Percentiles rank a stretch among this genome's conserved stretches.
phyloP scores from a whole-genome alignment of 2,888 invertebrate species.

The Pyrrhosoma nymphula region DNA sequence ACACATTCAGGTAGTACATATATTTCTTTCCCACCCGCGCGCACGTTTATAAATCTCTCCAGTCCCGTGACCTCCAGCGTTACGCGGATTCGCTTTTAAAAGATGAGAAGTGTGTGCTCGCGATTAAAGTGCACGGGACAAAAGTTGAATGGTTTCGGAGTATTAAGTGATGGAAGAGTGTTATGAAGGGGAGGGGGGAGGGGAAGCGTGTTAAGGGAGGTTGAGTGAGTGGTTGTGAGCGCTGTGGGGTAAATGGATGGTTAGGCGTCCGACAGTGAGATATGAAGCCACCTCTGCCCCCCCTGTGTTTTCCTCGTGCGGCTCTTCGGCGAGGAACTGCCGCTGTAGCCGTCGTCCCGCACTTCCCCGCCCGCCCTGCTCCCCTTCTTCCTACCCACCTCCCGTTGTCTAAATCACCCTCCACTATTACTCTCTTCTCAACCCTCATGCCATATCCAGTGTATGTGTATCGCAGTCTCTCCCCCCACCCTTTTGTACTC shows the following conservation, averaged over 20 bases:
- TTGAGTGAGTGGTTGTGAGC: slow-evolving; percentile 26
- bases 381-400: neutral
- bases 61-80: neutral
- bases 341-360: neutral
- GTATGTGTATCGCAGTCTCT: slow-evolving; percentile 12
- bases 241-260: slow-evolving; percentile 25
- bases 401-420: slow-evolving; percentile 28
- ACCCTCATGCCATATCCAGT: neutral
- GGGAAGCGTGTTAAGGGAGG: slow-evolving; percentile 12
- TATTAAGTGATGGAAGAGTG: slow-evolving; percentile 22
- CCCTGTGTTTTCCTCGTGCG: neutral
- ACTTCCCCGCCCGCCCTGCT: neutral
- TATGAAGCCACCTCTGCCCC: neutral
- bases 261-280: slow-evolving; percentile 26
- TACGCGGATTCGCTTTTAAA: slow-evolving; percentile 16
- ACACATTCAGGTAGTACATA: neutral
- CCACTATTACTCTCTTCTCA: neutral
- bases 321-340: neutral
- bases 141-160: slow-evolving; percentile 22
- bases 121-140: neutral
- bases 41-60: neutral
- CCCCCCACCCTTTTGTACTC: slow-evolving; percentile 3
- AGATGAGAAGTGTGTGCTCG: neutral
- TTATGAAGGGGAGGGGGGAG: neutral
- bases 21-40: neutral